Evolutionary conservation across 1,140 invertebrate species (phyloP).

Genomic region (Penaeus indicus): DNA sequence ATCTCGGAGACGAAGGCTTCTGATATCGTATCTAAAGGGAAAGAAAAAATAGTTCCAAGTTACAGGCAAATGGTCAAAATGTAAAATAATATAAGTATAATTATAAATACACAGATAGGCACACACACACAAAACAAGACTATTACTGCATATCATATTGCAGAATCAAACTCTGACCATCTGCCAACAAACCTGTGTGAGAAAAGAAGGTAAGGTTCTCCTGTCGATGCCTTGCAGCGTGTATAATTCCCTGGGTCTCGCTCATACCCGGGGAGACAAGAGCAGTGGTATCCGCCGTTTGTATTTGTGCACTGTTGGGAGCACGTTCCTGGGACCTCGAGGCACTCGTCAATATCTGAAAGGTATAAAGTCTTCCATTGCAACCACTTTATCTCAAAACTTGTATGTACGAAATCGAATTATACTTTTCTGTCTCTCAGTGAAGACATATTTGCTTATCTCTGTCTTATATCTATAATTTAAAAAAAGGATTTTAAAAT

Average conservation of each 20-base stretch:
- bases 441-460: no score
- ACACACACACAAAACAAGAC: not conserved
- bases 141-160: not conserved
- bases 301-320: conserved; percentile 88
- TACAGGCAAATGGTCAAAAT: not conserved
- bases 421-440: no score
- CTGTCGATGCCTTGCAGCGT: conserved; percentile 73
- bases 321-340: conserved; percentile 79
- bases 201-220: conserved; percentile 80
- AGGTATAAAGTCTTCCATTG: conserved; percentile 69
- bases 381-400: not conserved
- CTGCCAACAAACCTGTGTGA: conserved; percentile 77
- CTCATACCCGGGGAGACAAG: conserved; percentile 83
- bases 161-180: not conserved
- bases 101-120: no score
- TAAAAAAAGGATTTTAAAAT: conserved; percentile 3
- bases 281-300: conserved; percentile 84
- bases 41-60: not conserved
- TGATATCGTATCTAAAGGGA: conserved; percentile 78
- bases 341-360: conserved; percentile 85
- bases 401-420: no score
- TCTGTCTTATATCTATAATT: not conserved
- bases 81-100: no score
- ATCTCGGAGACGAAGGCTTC: conserved; percentile 89
- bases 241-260: conserved; percentile 77